Base-by-base conservation (phyloP, 2,888 invertebrate species). In the Parnassius orleans region DNA sequence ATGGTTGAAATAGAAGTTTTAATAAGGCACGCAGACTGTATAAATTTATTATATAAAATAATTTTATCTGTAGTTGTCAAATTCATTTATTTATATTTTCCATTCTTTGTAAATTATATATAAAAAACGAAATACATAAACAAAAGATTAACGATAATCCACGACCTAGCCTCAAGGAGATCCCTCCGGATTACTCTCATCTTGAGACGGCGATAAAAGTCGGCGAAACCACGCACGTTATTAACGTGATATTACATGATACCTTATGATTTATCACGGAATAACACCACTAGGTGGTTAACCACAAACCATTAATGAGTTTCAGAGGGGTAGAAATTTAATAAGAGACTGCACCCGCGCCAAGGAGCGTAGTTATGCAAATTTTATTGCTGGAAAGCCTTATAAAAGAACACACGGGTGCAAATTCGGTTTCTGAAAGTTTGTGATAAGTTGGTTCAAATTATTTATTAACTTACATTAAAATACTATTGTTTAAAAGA, bases 221-320 rank as follows among this genome's bases (percentile, higher is more conserved):
- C 86, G 78, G 73, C 74, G 71, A 74, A 73, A 64, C 65, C 69
- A 66, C 68, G 65, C 69, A 71, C 70, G 72, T 56, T 56, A 60
- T 63, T 33, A 63, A 54, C 55, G 66, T 69, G 70, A 73, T 69
- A 74, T 73, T 72, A 69, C 75, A 75, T 78, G 83, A 84, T 80
- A 78, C 83, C 85, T 84, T 86, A 90, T 90, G 90, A 90, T 90
- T 90, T 89, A 90, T 90, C 72, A 72, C 75, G 73, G 78, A 81
- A 83, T 83, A 87, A 83, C 84, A 81, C 77, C 79, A 82, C 80
- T 82, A 86, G 86, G 86, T 88, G 89, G 90, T 88, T 87, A 84
- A 87, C 84, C 84, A 84, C 84, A 85, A 89, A 88, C 90, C 90
- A 87, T 90, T 90, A 90, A 90, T 90, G 90, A 90, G 84, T 87